These are phyloP conservation scores for Crypturellus undulatus DNA, from an alignment of 2,113 vertebrate species.

Conservation along the genomic window DNA sequence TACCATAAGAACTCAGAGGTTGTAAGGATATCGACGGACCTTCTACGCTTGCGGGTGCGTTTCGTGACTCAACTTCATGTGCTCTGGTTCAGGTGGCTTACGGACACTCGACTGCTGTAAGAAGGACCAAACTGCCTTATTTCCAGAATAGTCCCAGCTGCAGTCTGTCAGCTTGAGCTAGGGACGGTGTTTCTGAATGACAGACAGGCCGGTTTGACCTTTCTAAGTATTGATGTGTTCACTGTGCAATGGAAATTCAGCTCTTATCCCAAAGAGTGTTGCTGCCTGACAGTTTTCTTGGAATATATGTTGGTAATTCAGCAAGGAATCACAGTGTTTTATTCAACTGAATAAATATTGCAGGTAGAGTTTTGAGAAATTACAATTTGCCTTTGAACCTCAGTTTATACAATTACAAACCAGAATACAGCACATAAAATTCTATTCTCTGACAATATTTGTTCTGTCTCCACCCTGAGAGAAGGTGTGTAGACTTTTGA, in stretches of 20 bases:
- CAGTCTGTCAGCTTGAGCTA: neutral
- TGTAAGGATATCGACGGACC: neutral
- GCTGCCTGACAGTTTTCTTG: neutral
- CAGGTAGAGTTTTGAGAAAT: neutral
- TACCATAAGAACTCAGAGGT: neutral
- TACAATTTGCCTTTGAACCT: neutral
- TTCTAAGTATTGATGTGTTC: neutral
- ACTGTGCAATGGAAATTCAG: neutral
- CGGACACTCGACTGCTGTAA: neutral
- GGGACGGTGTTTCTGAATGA: neutral
- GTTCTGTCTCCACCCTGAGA: conserved; percentile 64
- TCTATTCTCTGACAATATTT: conserved; percentile 47
- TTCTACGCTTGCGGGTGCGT: neutral
- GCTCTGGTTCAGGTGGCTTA: neutral
- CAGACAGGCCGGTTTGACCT: neutral
- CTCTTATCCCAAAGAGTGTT: neutral
- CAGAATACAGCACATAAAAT: neutral
- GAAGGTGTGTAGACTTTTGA: conserved; percentile 22
- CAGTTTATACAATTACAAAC: neutral
- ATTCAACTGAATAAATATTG: neutral
- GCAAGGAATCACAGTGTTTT: neutral
- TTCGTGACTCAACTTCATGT: neutral
- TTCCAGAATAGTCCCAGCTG: neutral
- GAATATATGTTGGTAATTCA: neutral
- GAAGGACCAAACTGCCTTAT: neutral